A percentile compares a stretch with the other conserved stretches of the same genome.
These are phyloP conservation scores for Temnopleurus reevesii DNA, from an alignment of 53 echinoderm and acorn worm genomes.

Conservation along the genomic window DNA sequence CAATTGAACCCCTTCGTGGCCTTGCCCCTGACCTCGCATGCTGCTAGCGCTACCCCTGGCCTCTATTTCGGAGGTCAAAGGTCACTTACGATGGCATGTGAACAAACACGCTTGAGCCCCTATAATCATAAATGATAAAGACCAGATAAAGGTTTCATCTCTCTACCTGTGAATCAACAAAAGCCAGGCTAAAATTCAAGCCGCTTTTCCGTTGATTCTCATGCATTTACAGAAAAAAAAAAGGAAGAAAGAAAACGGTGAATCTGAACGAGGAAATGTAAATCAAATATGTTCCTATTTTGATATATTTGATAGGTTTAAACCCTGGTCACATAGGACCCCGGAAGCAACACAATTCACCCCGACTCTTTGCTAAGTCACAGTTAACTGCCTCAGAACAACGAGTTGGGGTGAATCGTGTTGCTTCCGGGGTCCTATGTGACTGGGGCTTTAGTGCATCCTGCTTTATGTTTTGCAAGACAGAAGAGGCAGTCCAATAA, in stretches of 20 bases:
- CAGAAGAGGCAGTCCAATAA: too few species aligned
- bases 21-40: slow-evolving; percentile 23
- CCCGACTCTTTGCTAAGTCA: too few species aligned
- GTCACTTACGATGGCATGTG: slow-evolving; percentile 40
- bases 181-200: neutral
- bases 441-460: too few species aligned
- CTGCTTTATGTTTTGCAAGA: too few species aligned
- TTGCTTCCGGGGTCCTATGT: too few species aligned
- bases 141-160: slow-evolving; percentile 23
- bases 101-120: slow-evolving; percentile 12
- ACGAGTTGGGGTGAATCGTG: too few species aligned
- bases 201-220: neutral
- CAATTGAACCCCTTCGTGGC: neutral
- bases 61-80: slow-evolving; percentile 41
- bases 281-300: too few species aligned
- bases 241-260: neutral
- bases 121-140: slow-evolving; percentile 28
- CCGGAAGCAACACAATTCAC: too few species aligned
- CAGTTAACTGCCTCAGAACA: too few species aligned
- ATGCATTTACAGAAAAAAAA: neutral
- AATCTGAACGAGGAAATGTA: too few species aligned
- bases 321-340: too few species aligned
- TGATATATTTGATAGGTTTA: too few species aligned
- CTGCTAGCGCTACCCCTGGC: neutral
- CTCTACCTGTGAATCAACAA: neutral